These are phyloP conservation scores for Crematogaster levior DNA, from an alignment of 2,888 invertebrate genomes.

Conservation along the genomic window DNA sequence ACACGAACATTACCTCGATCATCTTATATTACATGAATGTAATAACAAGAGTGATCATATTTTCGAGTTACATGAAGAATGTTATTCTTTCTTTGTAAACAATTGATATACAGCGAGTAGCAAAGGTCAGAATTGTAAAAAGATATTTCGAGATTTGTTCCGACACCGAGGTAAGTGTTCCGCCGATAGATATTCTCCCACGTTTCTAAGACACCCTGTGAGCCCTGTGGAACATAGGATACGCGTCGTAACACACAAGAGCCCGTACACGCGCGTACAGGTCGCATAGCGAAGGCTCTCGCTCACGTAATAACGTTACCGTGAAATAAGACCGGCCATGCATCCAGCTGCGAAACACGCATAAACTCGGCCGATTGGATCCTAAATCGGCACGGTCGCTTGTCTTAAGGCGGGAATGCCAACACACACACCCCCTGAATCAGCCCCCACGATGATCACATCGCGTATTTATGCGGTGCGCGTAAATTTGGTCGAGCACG, in stretches of 20 bases:
- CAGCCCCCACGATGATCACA: conserved; percentile 73
- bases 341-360: conserved; percentile 79
- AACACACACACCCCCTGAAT: conserved; percentile 71
- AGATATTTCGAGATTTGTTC: conserved; percentile 18
- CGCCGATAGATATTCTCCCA: conserved; percentile 36
- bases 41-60: not conserved
- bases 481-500: conserved; percentile 73
- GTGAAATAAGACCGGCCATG: conserved; percentile 77
- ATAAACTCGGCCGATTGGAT: conserved; percentile 80
- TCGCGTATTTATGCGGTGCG: conserved; percentile 74
- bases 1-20: not conserved
- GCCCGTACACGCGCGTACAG: conserved; percentile 64
- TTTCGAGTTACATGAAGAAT: not conserved
- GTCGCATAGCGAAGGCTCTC: conserved; percentile 48
- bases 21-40: not conserved
- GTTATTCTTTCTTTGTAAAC: not conserved
- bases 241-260: conserved; percentile 58
- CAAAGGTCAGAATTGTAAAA: not conserved
- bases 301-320: conserved; percentile 75
- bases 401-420: conserved; percentile 74
- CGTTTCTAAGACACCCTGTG: conserved; percentile 68
- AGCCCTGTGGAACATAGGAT: conserved; percentile 50
- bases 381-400: conserved; percentile 79
- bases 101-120: not conserved
- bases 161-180: not conserved